phyloP scores from a whole-genome alignment of 1,140 invertebrate species.

The Bilobella aurantiaca region DNA sequence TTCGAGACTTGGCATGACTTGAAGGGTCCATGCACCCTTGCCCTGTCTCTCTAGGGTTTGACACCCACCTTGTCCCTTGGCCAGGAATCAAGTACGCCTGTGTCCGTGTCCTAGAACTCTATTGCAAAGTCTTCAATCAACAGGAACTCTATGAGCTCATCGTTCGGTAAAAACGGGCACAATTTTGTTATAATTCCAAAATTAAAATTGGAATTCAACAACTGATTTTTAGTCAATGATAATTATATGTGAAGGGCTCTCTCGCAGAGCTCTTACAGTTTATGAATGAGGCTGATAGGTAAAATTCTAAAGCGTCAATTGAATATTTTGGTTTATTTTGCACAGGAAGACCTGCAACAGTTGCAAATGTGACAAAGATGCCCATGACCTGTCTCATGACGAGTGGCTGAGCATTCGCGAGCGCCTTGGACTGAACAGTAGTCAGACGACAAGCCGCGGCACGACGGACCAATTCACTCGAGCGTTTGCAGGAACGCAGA shows the following conservation, averaged over 20 bases:
- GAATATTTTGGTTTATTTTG: slow-evolving; percentile 30
- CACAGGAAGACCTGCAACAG: slow-evolving; percentile 73
- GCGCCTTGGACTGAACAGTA: slow-evolving; percentile 57
- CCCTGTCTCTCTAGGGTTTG: slow-evolving; percentile 38
- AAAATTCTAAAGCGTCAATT: too few relatives aligned
- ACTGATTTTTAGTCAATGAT: too few relatives aligned
- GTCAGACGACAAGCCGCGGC: slow-evolving; percentile 39
- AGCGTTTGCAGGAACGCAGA: slow-evolving; percentile 27
- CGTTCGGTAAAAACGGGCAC: slow-evolving; percentile 51
- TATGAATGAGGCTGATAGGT: too few relatives aligned
- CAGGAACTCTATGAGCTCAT: slow-evolving; percentile 65
- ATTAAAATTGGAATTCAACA: not conserved
- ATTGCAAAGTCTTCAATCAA: slow-evolving; percentile 71
- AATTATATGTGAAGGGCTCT: too few relatives aligned
- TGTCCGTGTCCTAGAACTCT: slow-evolving; percentile 64
- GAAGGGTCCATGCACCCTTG: slow-evolving; percentile 33
- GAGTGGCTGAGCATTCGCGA: slow-evolving; percentile 71
- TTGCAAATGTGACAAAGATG: slow-evolving; percentile 75
- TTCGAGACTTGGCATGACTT: too few relatives aligned
- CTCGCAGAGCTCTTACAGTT: too few relatives aligned
- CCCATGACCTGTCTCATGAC: slow-evolving; percentile 76
- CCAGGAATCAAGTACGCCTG: slow-evolving; percentile 65
- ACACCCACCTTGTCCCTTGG: slow-evolving; percentile 52
- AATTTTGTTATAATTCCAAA: too few relatives aligned
- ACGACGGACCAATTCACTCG: slow-evolving; percentile 38